Base-by-base conservation (phyloP, 2,888 invertebrate species). In the Dryococelus australis region DNA sequence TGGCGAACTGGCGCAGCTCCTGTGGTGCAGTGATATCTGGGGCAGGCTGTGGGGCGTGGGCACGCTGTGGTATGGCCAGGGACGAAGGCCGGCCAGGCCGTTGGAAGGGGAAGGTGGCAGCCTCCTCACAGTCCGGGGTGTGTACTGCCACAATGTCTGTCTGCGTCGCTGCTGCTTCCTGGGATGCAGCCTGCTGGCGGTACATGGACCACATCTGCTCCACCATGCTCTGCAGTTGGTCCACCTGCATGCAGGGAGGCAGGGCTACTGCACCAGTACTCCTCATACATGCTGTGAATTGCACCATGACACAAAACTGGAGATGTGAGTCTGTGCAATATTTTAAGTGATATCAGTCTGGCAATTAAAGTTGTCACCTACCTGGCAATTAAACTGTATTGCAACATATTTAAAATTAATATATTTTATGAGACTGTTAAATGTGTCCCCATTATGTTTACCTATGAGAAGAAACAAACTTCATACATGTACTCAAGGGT, bases 101-200 rank as follows among this genome's bases (percentile, higher is more conserved):
- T 43, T 88, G 88, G 87, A 88, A 88, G 10, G 89, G 88, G 16
- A 87, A 80, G 26, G 79, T 43, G 20, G 79, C 79, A 20, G 35
- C 87, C 12, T 83, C 47, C 81, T 89, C 89, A 43, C 51, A 84
- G 93, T 96, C 96, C 10, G 97, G 97, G 9, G 97, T 96, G 90
- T 95, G 94, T 13, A 97, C 96, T 0, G 97, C 97, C 20, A 95
- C 94, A 90, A 97, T 95, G 93, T 97, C 97, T 0, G 97, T 97
- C 93, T 97, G 97, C 12, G 97, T 97, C 28, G 90, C 88, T 6
- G 86, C 86, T 3, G 89, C 86, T 87, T 90, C 91, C 9, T 91
- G 89, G 47, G 91, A 20, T 79, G 86, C 26, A 28, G 79, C 78
- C 20, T 78, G 81, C 24, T 87, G 87, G 27, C 86, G 87, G 53